Evolutionary conservation across 1,140 invertebrate species (phyloP).

Genomic region (Drosophila kepulauana): DNA sequence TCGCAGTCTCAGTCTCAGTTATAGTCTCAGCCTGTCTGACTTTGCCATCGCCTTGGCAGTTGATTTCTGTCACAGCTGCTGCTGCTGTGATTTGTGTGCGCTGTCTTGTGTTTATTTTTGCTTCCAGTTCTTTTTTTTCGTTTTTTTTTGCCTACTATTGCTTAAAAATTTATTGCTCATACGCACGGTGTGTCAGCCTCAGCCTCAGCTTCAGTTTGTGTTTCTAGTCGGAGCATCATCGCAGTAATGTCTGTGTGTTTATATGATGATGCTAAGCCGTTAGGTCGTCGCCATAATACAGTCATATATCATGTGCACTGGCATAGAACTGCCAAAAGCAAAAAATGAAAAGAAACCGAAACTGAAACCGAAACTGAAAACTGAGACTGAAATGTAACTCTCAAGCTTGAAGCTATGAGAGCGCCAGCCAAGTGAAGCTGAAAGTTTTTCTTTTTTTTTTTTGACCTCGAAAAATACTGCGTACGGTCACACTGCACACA

Average conservation of each 20-base stretch:
- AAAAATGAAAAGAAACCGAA: constrained; percentile 8
- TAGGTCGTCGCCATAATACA: constrained; percentile 43
- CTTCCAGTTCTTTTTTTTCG: constrained; percentile 19
- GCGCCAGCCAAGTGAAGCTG: constrained; percentile 11
- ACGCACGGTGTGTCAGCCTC: constrained; percentile 59
- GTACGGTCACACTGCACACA: constrained; percentile 8
- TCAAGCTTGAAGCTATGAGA: neutral
- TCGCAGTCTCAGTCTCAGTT: constrained; percentile 4
- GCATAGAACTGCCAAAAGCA: constrained; percentile 16
- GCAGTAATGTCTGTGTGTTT: constrained; percentile 42
- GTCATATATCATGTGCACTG: constrained; percentile 38
- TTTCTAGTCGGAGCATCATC: constrained; percentile 10
- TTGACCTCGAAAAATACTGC: constrained; percentile 7
- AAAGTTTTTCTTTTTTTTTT: constrained; percentile 11
- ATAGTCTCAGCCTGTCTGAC: constrained; percentile 36
- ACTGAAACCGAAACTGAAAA: constrained; percentile 9
- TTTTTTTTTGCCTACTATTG: constrained; percentile 26
- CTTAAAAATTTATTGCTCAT: constrained; percentile 73
- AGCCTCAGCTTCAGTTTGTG: neutral
- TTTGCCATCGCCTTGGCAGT: constrained; percentile 72
- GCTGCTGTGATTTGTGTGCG: constrained; percentile 66
- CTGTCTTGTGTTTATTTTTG: constrained; percentile 19
- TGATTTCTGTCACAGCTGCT: constrained; percentile 79
- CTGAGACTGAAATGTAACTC: constrained; percentile 7
- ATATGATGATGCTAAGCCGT: constrained; percentile 38